These are phyloP conservation scores for Amorpha juglandis DNA, from an alignment of 2,888 invertebrate species.

Conservation along the genomic window DNA sequence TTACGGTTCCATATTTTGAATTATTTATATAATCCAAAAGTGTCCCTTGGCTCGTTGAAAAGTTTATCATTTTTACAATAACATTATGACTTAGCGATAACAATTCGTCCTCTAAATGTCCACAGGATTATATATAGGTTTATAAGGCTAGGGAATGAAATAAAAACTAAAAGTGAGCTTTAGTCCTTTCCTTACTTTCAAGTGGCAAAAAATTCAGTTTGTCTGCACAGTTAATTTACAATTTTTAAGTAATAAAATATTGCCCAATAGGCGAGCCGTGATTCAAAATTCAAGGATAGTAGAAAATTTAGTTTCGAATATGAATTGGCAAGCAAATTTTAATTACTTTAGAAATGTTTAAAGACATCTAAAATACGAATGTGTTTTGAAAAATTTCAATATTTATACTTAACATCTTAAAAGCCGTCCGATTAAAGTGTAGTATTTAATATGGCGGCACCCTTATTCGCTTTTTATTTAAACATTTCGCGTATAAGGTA, in stretches of 20 bases:
- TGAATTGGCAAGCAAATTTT: neutral
- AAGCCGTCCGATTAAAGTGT: too few relatives aligned
- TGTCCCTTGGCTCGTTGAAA: neutral
- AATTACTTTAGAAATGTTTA: conserved; percentile 6
- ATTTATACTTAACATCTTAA: conserved; percentile 20
- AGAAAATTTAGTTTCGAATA: neutral
- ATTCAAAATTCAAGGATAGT: neutral
- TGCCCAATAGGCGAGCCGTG: neutral
- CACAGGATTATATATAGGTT: neutral
- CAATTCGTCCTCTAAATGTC: neutral
- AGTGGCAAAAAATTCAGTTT: too few relatives aligned
- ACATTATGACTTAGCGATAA: neutral
- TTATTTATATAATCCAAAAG: too few relatives aligned
- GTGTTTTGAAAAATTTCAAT: conserved; percentile 35
- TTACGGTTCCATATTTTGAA: too few relatives aligned
- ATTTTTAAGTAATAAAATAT: neutral
- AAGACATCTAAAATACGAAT: conserved; percentile 16
- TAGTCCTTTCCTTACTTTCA: neutral
- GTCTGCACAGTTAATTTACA: neutral
- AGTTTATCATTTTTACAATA: neutral
- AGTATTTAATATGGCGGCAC: neutral
- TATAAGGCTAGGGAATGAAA: too few relatives aligned
- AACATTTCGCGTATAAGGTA: neutral
- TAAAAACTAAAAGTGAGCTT: neutral
- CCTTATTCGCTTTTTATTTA: neutral